phyloP scores from a whole-genome alignment of 2,113 vertebrate genomes.

The Microcebus tavaratra region DNA sequence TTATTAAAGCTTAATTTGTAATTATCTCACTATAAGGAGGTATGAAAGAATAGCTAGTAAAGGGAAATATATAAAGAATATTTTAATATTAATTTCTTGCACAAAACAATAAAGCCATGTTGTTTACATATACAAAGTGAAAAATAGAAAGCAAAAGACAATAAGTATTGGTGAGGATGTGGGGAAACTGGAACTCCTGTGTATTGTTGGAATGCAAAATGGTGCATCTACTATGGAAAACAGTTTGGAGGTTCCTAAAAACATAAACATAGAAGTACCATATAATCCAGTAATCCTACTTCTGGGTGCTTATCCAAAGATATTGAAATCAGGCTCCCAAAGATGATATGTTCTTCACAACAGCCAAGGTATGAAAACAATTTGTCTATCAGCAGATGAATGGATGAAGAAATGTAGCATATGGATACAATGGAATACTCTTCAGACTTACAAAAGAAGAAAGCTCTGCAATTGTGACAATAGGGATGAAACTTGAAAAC shows the following conservation, averaged over 20 bases:
- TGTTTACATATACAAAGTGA: neutral
- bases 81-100: neutral
- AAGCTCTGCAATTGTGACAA: too few species aligned
- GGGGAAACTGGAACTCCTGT: neutral
- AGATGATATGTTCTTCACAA: neutral
- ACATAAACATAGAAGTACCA: neutral
- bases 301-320: neutral
- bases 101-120: neutral
- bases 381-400: neutral
- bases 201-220: too few species aligned
- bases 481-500: neutral
- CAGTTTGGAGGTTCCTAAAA: neutral
- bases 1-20: neutral
- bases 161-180: neutral
- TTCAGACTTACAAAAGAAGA: neutral
- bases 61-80: too few species aligned
- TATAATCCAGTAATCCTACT: neutral
- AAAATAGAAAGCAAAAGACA: neutral
- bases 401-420: neutral
- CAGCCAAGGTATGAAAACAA: neutral
- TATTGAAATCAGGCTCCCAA: neutral
- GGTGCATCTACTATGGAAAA: neutral
- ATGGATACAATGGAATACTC: fast-evolving
- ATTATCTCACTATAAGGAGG: neutral
- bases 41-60: too few species aligned